Base-by-base conservation (phyloP, 2,888 invertebrate species). In the Platerodrilus igneus region DNA sequence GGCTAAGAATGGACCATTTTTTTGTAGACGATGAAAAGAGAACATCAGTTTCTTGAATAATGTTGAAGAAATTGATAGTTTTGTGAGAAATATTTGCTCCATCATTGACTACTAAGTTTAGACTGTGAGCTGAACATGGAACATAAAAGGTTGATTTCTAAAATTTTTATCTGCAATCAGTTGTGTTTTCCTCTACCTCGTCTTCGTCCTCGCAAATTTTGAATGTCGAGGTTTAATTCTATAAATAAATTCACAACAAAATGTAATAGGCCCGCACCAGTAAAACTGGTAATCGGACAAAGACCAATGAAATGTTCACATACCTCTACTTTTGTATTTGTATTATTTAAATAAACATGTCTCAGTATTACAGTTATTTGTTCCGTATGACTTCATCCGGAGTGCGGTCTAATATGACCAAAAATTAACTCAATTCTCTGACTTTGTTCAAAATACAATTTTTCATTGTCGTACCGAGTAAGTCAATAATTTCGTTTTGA, bases 31-130 rank as follows among this genome's bases (percentile, higher is more conserved):
- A 32, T 15, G 51, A 52, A 49, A 60, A 58, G 41, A 48, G 57
- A 41, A 48, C 20, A 10, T 17, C 58, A n/a, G 54, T 37, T 41
- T 45, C 45, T 49, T 53, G 48, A 20, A 53, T 40, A 17, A 48
- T 36, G 18, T 25, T 21, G 31, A 51, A 53, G 33, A 52, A 41
- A 36, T 28, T 41, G 2, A 47, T 37, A 11, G 50, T 39, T 41
- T 48, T 42, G 19, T 28, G 19, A n/a, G n/a, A n/a, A n/a, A n/a
- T n/a, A n/a, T n/a, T 52, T 27, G 54, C 53, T 23, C 52, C 50
- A 41, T 58, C 53, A 41, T 55, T 57, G 8, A 58, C 54, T n/a
- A 59, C 52, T 20, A 58, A 48, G 51, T 60, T 58, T 31, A 55
- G 34, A 19, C 46, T 37, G 31, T 57, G 57, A 4, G 52, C 45